A percentile compares a stretch with the other conserved stretches of the same genome.
Evolutionary conservation across 35 echinoderm and acorn worm species (phyloP).

Genomic region (Apostichopus californicus): DNA sequence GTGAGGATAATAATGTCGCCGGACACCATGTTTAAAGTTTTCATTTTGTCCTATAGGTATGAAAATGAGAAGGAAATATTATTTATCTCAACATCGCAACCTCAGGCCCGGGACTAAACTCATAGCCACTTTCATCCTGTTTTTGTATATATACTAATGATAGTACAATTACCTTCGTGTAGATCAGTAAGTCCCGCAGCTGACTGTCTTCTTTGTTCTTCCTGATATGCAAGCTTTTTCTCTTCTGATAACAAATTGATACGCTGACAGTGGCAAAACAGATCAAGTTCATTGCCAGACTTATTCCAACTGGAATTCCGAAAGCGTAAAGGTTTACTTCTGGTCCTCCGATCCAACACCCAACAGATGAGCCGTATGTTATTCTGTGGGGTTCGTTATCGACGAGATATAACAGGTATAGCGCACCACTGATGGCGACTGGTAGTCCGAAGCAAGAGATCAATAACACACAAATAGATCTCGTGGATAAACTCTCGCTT

Average conservation of each 20-base stretch:
- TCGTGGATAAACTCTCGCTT: constrained; percentile 9
- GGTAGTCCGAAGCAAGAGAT: constrained; percentile 23
- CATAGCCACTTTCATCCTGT: too few species aligned
- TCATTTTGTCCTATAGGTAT: too few species aligned
- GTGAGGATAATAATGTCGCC: too few species aligned
- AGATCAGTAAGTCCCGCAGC: constrained; percentile 12
- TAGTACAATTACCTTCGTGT: constrained; percentile 16
- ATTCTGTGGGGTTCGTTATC: background rate
- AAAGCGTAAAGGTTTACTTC: constrained; percentile 51
- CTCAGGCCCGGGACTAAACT: too few species aligned
- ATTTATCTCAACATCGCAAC: too few species aligned
- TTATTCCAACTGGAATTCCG: constrained; percentile 57
- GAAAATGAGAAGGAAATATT: too few species aligned
- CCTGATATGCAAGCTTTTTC: constrained; percentile 19
- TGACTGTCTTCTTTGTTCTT: background rate
- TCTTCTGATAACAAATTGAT: constrained; percentile 42
- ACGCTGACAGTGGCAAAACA: constrained; percentile 35
- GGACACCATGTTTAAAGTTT: too few species aligned
- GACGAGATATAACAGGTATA: constrained; percentile 22
- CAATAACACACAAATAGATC: background rate
- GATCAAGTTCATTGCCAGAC: constrained; percentile 55
- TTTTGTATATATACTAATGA: too few species aligned
- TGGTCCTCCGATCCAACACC: constrained; percentile 52
- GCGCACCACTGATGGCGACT: constrained; percentile 11
- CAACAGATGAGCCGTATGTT: constrained; percentile 20